phyloP scores from a whole-genome alignment of 2,797 vertebrate species.

The Meriones psammophilus region DNA sequence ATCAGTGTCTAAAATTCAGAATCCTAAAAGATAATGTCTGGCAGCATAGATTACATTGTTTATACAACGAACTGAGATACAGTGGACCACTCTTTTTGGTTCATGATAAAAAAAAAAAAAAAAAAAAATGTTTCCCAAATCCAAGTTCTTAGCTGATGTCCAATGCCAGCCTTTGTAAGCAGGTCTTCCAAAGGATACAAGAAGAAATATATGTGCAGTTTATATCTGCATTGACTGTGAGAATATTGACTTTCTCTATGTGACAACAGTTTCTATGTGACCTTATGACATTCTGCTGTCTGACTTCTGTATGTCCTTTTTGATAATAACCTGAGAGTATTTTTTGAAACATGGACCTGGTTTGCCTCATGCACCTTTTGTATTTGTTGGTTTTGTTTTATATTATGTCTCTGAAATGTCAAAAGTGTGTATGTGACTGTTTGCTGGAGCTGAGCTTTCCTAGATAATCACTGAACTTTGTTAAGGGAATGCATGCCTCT shows the following conservation, averaged over 20 bases:
- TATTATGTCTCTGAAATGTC: neutral
- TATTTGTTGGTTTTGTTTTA: neutral
- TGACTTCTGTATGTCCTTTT: too few relatives aligned
- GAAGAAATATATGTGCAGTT: neutral
- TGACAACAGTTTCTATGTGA: neutral
- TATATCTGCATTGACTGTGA: neutral
- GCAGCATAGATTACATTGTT: neutral
- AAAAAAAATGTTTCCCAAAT: neutral
- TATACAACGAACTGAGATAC: neutral
- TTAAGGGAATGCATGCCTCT: neutral
- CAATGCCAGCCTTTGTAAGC: neutral
- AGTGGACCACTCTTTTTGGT: too few relatives aligned
- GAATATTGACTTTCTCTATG: neutral
- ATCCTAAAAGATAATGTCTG: neutral
- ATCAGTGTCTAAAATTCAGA: neutral
- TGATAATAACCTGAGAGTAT: neutral
- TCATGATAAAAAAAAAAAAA: neutral
- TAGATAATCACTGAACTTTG: neutral
- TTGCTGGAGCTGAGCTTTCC: neutral
- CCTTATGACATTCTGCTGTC: neutral
- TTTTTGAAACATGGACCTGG: neutral
- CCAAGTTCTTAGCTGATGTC: neutral
- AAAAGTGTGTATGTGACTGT: neutral
- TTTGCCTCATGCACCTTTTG: neutral
- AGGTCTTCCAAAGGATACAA: neutral